Evolutionary conservation across 23 tunicate genomes (phyloP).

Genomic region (Halocynthia aurantium): DNA sequence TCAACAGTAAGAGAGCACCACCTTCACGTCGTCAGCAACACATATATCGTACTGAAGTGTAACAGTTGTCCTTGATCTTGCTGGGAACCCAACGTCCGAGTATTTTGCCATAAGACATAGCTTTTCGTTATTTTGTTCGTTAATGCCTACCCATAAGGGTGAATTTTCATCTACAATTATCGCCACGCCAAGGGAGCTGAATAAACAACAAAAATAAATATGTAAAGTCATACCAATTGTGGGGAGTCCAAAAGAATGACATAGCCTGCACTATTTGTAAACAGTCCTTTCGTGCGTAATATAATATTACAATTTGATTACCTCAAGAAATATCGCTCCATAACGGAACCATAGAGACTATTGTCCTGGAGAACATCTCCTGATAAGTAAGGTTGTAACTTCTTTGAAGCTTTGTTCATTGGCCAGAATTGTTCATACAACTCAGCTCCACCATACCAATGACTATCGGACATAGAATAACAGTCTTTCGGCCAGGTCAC

Average conservation of each 20-base stretch:
- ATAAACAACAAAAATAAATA: not conserved
- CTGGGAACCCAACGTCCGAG: not conserved
- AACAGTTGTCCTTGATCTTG: not conserved
- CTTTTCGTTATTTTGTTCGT: not conserved
- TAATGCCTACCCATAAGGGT: conserved; percentile 23
- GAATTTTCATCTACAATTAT: conserved; percentile 9
- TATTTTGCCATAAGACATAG: not conserved
- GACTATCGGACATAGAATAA: conserved; percentile 29
- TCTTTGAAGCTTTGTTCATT: conserved; percentile 9
- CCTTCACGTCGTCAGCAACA: conserved; percentile 9
- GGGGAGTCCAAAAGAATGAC: too few species aligned
- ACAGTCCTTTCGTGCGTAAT: too few species aligned
- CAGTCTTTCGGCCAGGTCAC: conserved; percentile 36
- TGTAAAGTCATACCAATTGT: not conserved
- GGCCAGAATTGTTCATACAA: conserved; percentile 76
- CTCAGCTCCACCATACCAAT: conserved; percentile 87
- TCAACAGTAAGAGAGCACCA: not conserved
- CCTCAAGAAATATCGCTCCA: conserved; percentile 19
- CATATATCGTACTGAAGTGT: conserved; percentile 8
- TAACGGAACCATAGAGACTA: conserved; percentile 15
- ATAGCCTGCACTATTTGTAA: too few species aligned
- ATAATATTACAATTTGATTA: not conserved
- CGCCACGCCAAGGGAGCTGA: conserved; percentile 9
- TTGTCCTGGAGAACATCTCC: conserved; percentile 6
- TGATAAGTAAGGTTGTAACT: conserved; percentile 5